Base-by-base conservation (phyloP, 2,113 vertebrate species). In the Zosterops japonicus region DNA sequence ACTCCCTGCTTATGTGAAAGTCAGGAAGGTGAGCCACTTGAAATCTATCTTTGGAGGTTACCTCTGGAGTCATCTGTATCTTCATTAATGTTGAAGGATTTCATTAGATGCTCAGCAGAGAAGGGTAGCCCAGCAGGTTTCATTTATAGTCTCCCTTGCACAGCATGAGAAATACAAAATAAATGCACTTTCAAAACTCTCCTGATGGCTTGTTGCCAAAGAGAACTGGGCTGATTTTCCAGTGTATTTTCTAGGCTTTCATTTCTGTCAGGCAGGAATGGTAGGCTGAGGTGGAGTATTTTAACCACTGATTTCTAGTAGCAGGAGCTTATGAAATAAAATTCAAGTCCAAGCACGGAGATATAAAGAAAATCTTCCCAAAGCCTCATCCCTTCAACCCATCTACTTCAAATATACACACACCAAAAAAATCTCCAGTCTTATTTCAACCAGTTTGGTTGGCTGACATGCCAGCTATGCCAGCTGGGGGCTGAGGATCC, bases 391-490 rank as follows among this genome's bases (percentile, higher is more conserved):
- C 12, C 31, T 64, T 77, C 46, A 53, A 39, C 16, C 5, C 5
- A n/a, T 61, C 14, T 28, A n/a, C 17, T 90, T 77, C 17, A 22
- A 61, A 5, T 15, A 56, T 5, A 63, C 5, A 42, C 14, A 25
- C 11, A 59, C 2, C 11, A 44, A 42, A 80, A 90, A 79, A 49
- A 50, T 22, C 21, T 79, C 52, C 14, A 35, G 44, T 31, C 22
- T 78, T 49, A 28, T 61, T 71, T 60, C 11, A 6, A 7, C 12
- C 10, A 24, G 5, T 49, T 72, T 70, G n/a, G 25, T 22, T 86
- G 50, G 20, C n/a, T 65, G 19, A 14, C 14, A 65, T 2, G 0
- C 5, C 29, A 65, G 12, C 8, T 89, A 69, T 2, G 0, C 5
- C 29, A 65, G 13, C 9, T 83, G 25, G 5, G 36, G 19, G 11